phyloP scores from a whole-genome alignment of 2,113 vertebrate genomes.

The Rostratula benghalensis region DNA sequence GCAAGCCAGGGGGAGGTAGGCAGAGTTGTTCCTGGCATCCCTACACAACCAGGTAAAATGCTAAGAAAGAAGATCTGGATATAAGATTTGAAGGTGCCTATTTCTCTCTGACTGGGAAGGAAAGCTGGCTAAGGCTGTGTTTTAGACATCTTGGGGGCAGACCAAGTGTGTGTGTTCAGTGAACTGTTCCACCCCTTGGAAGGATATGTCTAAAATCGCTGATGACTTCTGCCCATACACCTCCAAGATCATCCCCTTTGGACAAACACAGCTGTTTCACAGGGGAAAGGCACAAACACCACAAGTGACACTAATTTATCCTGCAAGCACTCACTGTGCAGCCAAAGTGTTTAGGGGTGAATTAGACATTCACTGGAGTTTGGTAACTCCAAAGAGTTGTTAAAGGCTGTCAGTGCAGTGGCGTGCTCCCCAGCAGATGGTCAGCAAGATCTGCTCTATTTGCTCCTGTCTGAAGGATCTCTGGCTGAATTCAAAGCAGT shows the following conservation, averaged over 20 bases:
- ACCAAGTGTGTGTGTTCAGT: background rate
- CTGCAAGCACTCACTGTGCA: background rate
- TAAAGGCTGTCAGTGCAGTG: background rate
- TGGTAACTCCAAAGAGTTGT: background rate
- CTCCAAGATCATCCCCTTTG: background rate
- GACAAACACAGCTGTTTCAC: background rate
- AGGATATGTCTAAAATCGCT: background rate
- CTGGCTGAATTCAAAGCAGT: background rate
- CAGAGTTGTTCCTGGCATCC: background rate
- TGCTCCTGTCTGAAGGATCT: background rate
- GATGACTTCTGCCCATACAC: fast-evolving
- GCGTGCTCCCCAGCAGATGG: background rate
- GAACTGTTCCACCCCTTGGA: background rate
- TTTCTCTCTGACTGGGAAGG: background rate
- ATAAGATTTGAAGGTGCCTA: background rate
- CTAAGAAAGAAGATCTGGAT: background rate
- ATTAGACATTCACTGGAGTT: background rate
- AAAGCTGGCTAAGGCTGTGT: background rate
- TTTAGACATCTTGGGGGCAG: background rate
- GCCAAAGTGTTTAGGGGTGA: background rate
- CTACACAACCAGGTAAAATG: background rate
- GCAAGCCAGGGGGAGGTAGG: background rate
- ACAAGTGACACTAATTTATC: background rate
- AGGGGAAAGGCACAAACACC: background rate
- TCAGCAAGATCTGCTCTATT: background rate